Percentiles rank a stretch among this genome's conserved stretches.
phyloP scores from a whole-genome alignment of 2,797 vertebrate genomes.

The Enteromius unitaeniatus region DNA sequence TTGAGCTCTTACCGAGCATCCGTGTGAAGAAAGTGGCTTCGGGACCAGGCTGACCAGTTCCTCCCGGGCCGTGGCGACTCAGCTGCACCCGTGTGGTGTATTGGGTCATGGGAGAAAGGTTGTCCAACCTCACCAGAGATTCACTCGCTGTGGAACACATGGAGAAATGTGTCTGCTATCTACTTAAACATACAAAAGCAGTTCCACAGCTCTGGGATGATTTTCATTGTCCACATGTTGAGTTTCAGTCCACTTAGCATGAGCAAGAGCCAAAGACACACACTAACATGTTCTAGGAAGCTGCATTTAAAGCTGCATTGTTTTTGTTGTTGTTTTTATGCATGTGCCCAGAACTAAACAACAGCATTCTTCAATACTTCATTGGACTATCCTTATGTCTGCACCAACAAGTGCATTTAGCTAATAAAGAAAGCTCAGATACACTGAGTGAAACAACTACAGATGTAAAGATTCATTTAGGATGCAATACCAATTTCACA shows the following conservation, averaged over 20 bases:
- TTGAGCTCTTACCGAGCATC: slow-evolving; percentile 74
- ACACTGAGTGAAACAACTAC: too few species aligned
- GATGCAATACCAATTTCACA: too few species aligned
- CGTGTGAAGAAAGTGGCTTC: slow-evolving; percentile 80
- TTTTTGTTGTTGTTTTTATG: too few species aligned
- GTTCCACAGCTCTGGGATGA: neutral
- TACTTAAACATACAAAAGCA: neutral
- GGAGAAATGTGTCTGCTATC: slow-evolving; percentile 15
- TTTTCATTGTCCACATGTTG: neutral
- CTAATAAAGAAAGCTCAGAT: too few species aligned
- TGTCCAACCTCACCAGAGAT: slow-evolving; percentile 76
- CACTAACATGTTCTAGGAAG: neutral
- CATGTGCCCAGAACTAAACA: too few species aligned
- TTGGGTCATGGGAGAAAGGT: slow-evolving; percentile 82
- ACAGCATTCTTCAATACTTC: too few species aligned
- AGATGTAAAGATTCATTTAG: too few species aligned
- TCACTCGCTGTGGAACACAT: slow-evolving; percentile 71
- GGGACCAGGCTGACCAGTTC: slow-evolving; percentile 82
- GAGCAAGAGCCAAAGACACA: neutral
- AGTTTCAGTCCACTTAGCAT: neutral
- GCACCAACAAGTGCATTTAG: too few species aligned
- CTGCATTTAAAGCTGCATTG: too few species aligned
- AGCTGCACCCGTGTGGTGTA: slow-evolving; percentile 84
- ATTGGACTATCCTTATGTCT: too few species aligned
- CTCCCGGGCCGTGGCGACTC: slow-evolving; percentile 80